A percentile compares a stretch with the other conserved stretches of the same genome.
Conservation (phyloP, 2,888 invertebrate species). For the Sarcophaga subvicina region DNA sequence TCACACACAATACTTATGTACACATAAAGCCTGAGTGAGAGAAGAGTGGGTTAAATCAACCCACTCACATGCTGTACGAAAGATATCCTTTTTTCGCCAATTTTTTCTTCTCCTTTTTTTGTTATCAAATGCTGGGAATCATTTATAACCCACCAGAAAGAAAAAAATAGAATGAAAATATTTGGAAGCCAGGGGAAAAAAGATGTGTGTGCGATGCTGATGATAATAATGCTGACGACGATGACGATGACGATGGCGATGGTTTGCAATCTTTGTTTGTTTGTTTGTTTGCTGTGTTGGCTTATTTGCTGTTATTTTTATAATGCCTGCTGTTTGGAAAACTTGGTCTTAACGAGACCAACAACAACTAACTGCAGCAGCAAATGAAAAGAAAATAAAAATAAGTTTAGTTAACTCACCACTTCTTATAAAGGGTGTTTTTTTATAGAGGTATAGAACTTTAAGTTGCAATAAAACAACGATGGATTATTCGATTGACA, state of each 20-base stretch:
- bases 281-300: constrained; percentile 10
- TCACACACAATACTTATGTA: background rate
- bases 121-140: constrained; percentile 64
- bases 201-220: constrained; percentile 64
- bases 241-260: constrained; percentile 31
- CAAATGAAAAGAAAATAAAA: constrained; percentile 4
- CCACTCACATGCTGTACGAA: constrained; percentile 29
- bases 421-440: constrained; percentile 42
- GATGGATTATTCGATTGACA: too few relatives aligned
- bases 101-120: constrained; percentile 56
- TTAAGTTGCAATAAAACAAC: too few relatives aligned
- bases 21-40: background rate
- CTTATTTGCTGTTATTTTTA: constrained; percentile 9
- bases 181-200: constrained; percentile 11
- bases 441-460: too few relatives aligned
- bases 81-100: constrained; percentile 70
- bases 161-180: constrained; percentile 8
- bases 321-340: constrained; percentile 34
- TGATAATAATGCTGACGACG: constrained; percentile 55
- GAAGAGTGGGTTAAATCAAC: background rate
- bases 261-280: constrained; percentile 47
- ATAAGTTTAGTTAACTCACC: constrained; percentile 61
- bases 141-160: constrained; percentile 53
- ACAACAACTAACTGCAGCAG: background rate
- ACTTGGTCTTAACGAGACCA: constrained; percentile 52